A percentile compares a stretch with the other conserved stretches of the same genome.
These are phyloP conservation scores for Chymomyza amoena DNA, from an alignment of 2,888 invertebrate genomes.

Conservation along the genomic window DNA sequence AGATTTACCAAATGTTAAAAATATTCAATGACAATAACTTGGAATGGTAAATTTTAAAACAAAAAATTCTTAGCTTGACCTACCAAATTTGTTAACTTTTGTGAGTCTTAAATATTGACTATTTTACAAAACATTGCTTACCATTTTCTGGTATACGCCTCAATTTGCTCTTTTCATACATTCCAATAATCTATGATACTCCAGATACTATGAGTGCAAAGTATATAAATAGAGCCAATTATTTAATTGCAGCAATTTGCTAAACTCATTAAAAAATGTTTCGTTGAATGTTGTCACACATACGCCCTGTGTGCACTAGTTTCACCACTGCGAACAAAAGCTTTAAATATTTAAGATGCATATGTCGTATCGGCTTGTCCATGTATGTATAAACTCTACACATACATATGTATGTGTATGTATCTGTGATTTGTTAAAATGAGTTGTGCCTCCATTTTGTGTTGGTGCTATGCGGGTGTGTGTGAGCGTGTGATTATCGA, in stretches of 20 bases:
- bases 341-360: slow-evolving; percentile 30
- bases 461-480: slow-evolving; percentile 19
- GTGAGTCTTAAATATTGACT: too few relatives aligned
- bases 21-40: too few relatives aligned
- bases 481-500: slow-evolving; percentile 56
- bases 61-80: too few relatives aligned
- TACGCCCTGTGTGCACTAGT: slow-evolving; percentile 23
- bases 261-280: slow-evolving; percentile 57
- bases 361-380: slow-evolving; percentile 15
- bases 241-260: slow-evolving; percentile 22
- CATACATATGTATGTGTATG: slow-evolving; percentile 8
- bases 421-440: slow-evolving; percentile 31
- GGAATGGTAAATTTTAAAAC: too few relatives aligned
- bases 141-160: too few relatives aligned
- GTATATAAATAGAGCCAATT: too few relatives aligned
- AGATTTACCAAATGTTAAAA: too few relatives aligned
- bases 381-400: neutral
- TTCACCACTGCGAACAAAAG: neutral
- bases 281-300: slow-evolving; percentile 49
- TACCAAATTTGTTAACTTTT: too few relatives aligned
- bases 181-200: too few relatives aligned
- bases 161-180: too few relatives aligned
- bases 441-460: slow-evolving; percentile 44
- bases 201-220: too few relatives aligned
- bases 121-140: too few relatives aligned